Base-by-base conservation (phyloP, 2,113 vertebrate genomes). In the Rhombomys opimus region DNA sequence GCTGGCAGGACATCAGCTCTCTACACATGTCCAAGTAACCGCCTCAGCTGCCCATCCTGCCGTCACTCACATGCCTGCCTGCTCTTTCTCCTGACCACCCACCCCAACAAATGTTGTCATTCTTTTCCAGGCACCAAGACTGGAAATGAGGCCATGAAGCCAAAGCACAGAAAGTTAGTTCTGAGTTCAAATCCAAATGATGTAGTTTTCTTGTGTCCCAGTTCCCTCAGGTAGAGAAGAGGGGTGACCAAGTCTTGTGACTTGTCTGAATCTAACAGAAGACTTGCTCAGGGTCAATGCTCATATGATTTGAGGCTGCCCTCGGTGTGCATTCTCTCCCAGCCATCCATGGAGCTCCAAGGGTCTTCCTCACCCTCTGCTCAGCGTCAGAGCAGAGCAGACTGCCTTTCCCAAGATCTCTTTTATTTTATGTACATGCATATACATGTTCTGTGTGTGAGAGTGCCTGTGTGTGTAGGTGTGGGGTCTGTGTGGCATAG, bases 1-100 rank as follows among this genome's bases (percentile, higher is more conserved):
- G 9, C 97, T 86, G 85, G 90, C 72, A 78, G 87, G 88, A 88
- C 92, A 82, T n/a, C 41, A 41, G 25, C 11, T 57, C 20, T 0
- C 30, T 1, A 1, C 50, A n/a, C 52, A 7, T 1, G 4, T 35
- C 67, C 94, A 17, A 30, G 67, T 46, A 1, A 30, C 35, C 41
- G 32, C 50, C 30, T 35, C 9, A 22, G 52, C 87, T 35, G 57
- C 61, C n/a, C 8, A 0, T 14, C 7, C 52, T 5, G 41, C 11
- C 54, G 23, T 32, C 46, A n/a, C 7, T 27, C 41, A 23, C 20
- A 2, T 0, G 4, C 35, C 54, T 20, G n/a, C 46, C 54, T 84
- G 57, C 75, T 32, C 80, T 63, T 77, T 15, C 61, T 78, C 27
- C 46, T 52, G 54, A 57, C 61, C 80, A n/a, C 57, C 50, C 1